These are phyloP conservation scores for Cantharis flavilabris DNA, from an alignment of 2,888 invertebrate genomes.

Conservation along the genomic window DNA sequence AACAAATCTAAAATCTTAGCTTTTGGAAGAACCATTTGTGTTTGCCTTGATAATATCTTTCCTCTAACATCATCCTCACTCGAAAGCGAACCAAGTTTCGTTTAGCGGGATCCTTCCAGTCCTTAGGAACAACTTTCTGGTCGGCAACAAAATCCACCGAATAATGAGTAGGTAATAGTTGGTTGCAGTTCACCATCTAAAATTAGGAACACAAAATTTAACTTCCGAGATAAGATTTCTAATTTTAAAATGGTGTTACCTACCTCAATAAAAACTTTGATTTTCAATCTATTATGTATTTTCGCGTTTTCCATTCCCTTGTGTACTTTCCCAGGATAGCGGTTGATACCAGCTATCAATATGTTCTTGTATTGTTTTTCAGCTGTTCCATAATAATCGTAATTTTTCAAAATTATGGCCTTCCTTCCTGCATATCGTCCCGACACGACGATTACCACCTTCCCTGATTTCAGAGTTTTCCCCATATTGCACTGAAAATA, in stretches of 20 bases:
- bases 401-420: constrained; percentile 93
- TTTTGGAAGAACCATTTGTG: constrained; percentile 99
- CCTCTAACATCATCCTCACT: constrained; percentile 94
- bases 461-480: no score
- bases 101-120: constrained; percentile 94
- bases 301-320: constrained; percentile 95
- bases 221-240: neutral
- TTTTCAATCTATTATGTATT: constrained; percentile 93
- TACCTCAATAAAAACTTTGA: constrained; percentile 98
- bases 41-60: constrained; percentile 96
- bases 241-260: no score
- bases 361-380: constrained; percentile 98
- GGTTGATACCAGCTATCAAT: constrained; percentile 96
- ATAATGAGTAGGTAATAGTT: no score
- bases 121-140: constrained; percentile 90
- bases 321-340: constrained; percentile 96
- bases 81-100: constrained; percentile 95
- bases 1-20: constrained; percentile 83
- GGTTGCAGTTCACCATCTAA: constrained; percentile 84
- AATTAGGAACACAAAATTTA: neutral
- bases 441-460: no score
- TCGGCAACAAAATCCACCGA: constrained; percentile 92
- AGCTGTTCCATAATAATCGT: constrained; percentile 94
- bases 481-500: no score
- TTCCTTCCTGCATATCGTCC: no score